These are phyloP conservation scores for Saccostrea glomerata DNA, from an alignment of 1,140 invertebrate species.

Conservation along the genomic window DNA sequence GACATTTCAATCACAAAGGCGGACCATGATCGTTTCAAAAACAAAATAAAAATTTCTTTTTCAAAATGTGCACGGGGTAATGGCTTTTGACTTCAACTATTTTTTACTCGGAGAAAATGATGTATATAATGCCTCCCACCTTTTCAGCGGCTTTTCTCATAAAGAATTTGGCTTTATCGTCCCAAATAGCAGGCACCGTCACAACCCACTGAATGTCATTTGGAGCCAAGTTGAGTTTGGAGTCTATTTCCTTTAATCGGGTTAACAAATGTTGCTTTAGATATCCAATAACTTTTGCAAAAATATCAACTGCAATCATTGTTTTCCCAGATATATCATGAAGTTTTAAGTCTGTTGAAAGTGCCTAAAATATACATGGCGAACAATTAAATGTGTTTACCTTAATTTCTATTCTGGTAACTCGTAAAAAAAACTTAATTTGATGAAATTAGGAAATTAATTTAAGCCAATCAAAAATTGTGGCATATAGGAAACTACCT, in stretches of 20 bases:
- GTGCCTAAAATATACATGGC: conserved; percentile 12
- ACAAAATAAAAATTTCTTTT: too few relatives aligned
- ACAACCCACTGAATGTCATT: conserved; percentile 59
- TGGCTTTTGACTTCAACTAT: too few relatives aligned
- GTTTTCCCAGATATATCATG: conserved; percentile 50
- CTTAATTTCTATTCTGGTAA: too few relatives aligned
- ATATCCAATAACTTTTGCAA: conserved; percentile 50
- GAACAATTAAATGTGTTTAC: too few relatives aligned
- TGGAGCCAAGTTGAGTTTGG: conserved; percentile 6
- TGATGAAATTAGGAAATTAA: too few relatives aligned
- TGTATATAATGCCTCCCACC: neutral
- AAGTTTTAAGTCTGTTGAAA: conserved; percentile 42
- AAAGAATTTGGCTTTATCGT: conserved; percentile 60
- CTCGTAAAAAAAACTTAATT: too few relatives aligned
- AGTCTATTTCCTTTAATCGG: conserved; percentile 35
- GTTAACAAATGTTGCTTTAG: conserved; percentile 51
- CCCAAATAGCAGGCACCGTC: conserved; percentile 58
- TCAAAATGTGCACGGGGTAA: too few relatives aligned
- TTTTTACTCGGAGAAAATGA: too few relatives aligned
- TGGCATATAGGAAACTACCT: too few relatives aligned
- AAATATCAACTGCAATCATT: conserved; percentile 53
- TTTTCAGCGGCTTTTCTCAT: conserved; percentile 58
- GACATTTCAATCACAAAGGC: too few relatives aligned
- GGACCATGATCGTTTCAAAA: too few relatives aligned
- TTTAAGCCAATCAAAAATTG: too few relatives aligned